Percentiles rank a stretch among this genome's conserved stretches.
phyloP scores from a whole-genome alignment of 2,797 vertebrate species.

The Onychomys leucogaster region DNA sequence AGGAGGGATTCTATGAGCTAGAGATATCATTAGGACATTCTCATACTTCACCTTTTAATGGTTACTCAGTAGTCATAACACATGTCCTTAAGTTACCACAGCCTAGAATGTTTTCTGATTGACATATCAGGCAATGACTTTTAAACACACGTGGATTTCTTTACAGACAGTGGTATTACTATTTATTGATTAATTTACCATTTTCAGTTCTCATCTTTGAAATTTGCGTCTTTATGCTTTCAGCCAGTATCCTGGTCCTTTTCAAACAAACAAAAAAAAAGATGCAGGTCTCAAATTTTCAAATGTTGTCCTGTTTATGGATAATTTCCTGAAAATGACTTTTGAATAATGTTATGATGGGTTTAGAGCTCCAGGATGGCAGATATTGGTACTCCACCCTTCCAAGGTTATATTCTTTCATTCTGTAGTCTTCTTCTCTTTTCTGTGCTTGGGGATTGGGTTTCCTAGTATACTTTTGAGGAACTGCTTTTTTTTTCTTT shows the following conservation, averaged over 20 bases:
- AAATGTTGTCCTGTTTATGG: not conserved
- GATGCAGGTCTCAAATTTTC: not conserved
- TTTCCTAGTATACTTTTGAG: not conserved
- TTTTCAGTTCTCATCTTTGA: not conserved
- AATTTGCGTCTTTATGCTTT: not conserved
- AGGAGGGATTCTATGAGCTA: too few relatives aligned
- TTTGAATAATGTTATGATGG: not conserved
- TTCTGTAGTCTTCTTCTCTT: not conserved
- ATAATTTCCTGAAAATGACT: not conserved
- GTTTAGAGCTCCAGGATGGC: not conserved
- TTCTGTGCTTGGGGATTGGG: fast-evolving
- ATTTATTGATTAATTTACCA: not conserved
- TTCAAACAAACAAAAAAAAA: too few relatives aligned
- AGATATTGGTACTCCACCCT: not conserved
- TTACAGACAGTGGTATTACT: not conserved
- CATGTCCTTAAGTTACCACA: not conserved
- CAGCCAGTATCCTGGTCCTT: not conserved
- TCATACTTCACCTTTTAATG: not conserved
- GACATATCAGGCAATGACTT: not conserved
- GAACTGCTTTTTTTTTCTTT: not conserved
- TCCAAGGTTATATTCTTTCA: fast-evolving
- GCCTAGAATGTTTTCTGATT: not conserved
- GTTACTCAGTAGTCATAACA: not conserved
- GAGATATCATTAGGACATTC: not conserved
- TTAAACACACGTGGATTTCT: not conserved